Conservation (phyloP, 2,113 vertebrate species). For the Grus americana region DNA sequence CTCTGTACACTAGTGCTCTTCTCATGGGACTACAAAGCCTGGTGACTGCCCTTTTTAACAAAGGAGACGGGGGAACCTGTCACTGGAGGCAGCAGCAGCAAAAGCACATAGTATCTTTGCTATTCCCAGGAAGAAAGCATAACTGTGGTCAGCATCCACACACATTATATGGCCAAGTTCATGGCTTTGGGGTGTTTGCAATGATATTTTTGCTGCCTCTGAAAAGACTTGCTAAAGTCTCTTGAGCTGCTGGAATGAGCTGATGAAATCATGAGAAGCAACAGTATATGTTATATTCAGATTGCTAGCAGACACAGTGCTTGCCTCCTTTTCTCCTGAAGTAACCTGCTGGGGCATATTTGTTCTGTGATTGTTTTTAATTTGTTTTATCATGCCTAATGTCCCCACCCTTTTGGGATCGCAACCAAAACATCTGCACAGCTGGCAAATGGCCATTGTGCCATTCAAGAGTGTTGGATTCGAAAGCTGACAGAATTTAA, state of each 20-base stretch:
- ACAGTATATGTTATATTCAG: not conserved
- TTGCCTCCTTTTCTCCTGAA: not conserved
- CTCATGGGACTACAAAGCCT: not conserved
- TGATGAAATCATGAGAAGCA: constrained; percentile 12
- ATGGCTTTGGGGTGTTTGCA: not conserved
- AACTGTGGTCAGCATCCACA: not conserved
- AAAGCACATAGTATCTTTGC: not conserved
- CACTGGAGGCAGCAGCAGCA: not conserved
- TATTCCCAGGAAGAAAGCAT: not conserved
- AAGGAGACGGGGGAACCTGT: not conserved
- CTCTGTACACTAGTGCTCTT: not conserved
- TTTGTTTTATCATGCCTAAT: not conserved
- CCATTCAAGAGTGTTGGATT: not conserved
- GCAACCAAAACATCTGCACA: not conserved
- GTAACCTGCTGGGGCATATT: not conserved
- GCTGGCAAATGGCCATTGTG: not conserved
- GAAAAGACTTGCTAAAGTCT: constrained; percentile 32
- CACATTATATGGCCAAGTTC: not conserved
- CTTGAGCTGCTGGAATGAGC: constrained; percentile 21
- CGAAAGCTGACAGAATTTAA: not conserved
- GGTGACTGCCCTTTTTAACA: not conserved
- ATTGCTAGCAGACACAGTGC: not conserved
- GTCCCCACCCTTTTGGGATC: not conserved
- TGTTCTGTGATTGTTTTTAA: not conserved
- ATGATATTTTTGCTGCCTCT: constrained; percentile 9